Percentiles rank a stretch among this genome's conserved stretches.
These are phyloP conservation scores for Bombus polaris DNA, from an alignment of 1,140 invertebrate species.

Conservation along the genomic window DNA sequence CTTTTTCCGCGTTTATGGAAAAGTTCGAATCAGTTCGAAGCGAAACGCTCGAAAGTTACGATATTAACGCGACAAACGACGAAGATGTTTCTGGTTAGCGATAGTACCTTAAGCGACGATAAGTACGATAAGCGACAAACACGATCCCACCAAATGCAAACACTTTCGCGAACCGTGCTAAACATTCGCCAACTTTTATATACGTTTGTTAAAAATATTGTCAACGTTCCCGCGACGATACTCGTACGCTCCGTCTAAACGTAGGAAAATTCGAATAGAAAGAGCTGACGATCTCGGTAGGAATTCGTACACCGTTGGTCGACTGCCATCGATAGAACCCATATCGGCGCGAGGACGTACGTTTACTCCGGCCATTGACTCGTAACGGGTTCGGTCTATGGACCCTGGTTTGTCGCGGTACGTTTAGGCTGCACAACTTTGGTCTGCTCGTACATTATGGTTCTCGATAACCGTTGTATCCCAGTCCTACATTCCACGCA, in stretches of 20 bases:
- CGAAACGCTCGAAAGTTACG: no score
- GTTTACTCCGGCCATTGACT: conserved; percentile 73
- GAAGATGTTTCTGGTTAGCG: no score
- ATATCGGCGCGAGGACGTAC: conserved; percentile 49
- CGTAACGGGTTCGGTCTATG: conserved; percentile 74
- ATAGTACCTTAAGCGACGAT: fast-evolving
- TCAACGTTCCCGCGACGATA: no score
- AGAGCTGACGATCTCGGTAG: background rate
- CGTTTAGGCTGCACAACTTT: conserved; percentile 50
- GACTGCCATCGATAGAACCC: conserved; percentile 59
- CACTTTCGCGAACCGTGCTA: no score
- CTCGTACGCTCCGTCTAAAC: no score
- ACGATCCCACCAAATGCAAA: no score
- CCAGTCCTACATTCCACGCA: background rate
- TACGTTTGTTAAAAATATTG: no score
- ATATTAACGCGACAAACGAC: no score
- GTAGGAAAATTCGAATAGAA: background rate
- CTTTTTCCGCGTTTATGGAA: no score
- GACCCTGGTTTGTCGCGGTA: conserved; percentile 52
- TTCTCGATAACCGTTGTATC: conserved; percentile 36
- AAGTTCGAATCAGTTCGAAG: fast-evolving
- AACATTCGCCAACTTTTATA: fast-evolving
- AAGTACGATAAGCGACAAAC: no score
- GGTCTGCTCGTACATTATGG: conserved; percentile 18
- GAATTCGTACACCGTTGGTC: conserved; percentile 55